Base-by-base conservation (phyloP, 2,888 invertebrate species). In the Acrocera orbiculus region DNA sequence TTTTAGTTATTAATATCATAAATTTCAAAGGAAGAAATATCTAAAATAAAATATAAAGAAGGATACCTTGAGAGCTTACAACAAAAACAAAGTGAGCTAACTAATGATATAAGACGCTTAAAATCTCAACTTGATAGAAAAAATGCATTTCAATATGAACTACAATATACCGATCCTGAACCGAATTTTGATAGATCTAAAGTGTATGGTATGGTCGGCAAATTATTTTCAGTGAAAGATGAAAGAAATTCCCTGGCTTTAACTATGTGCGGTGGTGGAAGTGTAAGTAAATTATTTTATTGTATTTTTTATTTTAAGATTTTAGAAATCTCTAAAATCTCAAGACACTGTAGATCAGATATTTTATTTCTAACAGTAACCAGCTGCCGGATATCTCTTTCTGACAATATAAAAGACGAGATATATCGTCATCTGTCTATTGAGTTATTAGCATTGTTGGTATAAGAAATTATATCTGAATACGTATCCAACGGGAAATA, bases 201-300 rank as follows among this genome's bases (percentile, higher is more conserved):
- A 40, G 79, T 87, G 1, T 66, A 68, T 42, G 93, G 93, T 11
- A 69, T 82, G 16, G 74, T 89, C 1, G 83, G 83, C 44, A 73
- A 78, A 42, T 62, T 92, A 41, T 69, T 96, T 34, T 66, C 67
- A 23, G 70, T 92, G 1, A 69, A 65, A 35, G 79, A 92, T 52
- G 65, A 67, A 3, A 58, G 56, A 16, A 69, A 74, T 50, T 76
- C 76, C 33, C 71, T 76, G 28, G 93, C 93, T 3, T 56, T 95
- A 35, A 87, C 90, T 55, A 76, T 78, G 13, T 77, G 79, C 7
- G 87, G 85, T 11, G 89, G 89, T 6, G 82, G 79, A 39, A 72
- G 70, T 65, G 87, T 89, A 57, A 58, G 65, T 59, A 23, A 4
- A 30, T 28, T 14, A 5, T n/a, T 25, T 34, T 31, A 35, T 13